Evolutionary conservation across 2,113 vertebrate genomes (phyloP).

Genomic region (Mus pahari): DNA sequence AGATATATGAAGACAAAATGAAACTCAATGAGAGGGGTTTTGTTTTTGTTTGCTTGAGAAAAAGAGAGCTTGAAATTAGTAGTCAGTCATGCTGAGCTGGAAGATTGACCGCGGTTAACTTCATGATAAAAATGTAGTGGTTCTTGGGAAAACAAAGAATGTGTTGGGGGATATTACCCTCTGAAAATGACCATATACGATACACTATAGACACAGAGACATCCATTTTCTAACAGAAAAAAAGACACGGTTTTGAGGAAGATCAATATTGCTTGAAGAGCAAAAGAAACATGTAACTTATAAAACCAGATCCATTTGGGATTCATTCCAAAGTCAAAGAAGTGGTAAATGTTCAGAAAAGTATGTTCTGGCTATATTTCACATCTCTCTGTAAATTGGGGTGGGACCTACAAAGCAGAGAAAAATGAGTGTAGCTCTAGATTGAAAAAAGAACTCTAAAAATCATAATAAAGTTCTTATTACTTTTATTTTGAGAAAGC

Average conservation of each 20-base stretch:
- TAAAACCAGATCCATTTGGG: slow-evolving; percentile 28
- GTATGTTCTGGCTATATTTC: slow-evolving; percentile 25
- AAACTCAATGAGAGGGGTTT: neutral
- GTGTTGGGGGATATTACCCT: neutral
- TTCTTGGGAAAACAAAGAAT: neutral
- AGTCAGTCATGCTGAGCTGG: neutral
- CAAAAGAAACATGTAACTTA: slow-evolving; percentile 41
- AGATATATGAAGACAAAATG: slow-evolving; percentile 6
- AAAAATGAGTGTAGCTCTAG: neutral
- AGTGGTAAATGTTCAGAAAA: slow-evolving; percentile 48
- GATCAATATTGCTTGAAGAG: slow-evolving; percentile 62
- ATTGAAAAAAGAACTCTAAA: neutral
- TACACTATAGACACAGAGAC: slow-evolving; percentile 1
- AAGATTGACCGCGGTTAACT: slow-evolving; percentile 22
- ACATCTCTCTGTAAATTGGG: slow-evolving; percentile 24
- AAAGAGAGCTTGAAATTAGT: slow-evolving; percentile 6
- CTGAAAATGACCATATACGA: slow-evolving; percentile 30
- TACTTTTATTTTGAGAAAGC: slow-evolving; percentile 43
- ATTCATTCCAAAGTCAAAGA: slow-evolving; percentile 64
- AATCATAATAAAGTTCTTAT: slow-evolving; percentile 19
- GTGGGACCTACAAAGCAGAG: slow-evolving; percentile 1
- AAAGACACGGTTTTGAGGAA: slow-evolving; percentile 45
- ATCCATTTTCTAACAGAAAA: slow-evolving; percentile 14
- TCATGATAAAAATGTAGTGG: slow-evolving; percentile 55
- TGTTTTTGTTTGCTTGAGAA: neutral